Percentiles rank a stretch among this genome's conserved stretches.
phyloP scores from a whole-genome alignment of 2,888 invertebrate genomes.

The Lithodes maja region DNA sequence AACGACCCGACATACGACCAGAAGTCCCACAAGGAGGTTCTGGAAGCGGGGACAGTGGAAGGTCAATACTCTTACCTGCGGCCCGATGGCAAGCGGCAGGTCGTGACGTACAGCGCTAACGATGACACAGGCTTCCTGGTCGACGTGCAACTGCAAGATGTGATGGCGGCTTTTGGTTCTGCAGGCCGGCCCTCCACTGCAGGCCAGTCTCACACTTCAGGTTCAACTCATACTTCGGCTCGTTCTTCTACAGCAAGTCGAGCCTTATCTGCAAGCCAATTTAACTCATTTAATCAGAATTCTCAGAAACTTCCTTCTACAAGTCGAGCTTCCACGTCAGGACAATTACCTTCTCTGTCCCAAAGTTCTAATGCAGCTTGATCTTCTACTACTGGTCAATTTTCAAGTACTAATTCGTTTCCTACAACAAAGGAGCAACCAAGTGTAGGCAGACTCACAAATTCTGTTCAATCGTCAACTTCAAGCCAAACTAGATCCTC shows the following conservation, averaged over 20 bases:
- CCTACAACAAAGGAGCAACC: background rate
- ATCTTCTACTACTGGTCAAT: background rate
- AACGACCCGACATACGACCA: slow-evolving; percentile 31
- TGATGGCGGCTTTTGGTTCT: slow-evolving; percentile 2
- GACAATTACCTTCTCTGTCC: background rate
- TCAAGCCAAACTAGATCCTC: background rate
- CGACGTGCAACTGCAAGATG: slow-evolving; percentile 15
- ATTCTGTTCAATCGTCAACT: background rate
- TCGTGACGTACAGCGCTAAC: slow-evolving; percentile 35
- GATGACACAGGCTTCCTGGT: slow-evolving; percentile 38
- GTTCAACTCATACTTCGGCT: background rate
- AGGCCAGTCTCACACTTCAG: background rate
- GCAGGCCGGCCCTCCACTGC: slow-evolving; percentile 9
- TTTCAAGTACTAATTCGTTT: background rate
- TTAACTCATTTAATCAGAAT: background rate
- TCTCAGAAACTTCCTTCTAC: background rate
- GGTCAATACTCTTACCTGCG: slow-evolving; percentile 37
- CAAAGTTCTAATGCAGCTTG: background rate
- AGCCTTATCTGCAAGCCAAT: background rate
- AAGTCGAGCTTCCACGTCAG: background rate
- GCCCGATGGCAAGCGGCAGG: slow-evolving; percentile 30
- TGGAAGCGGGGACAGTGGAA: slow-evolving; percentile 30
- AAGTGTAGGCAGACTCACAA: background rate
- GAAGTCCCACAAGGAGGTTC: slow-evolving; percentile 24
- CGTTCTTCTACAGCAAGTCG: background rate